Evolutionary conservation across 2,113 vertebrate genomes (phyloP).

Genomic region (Sorex araneus): DNA sequence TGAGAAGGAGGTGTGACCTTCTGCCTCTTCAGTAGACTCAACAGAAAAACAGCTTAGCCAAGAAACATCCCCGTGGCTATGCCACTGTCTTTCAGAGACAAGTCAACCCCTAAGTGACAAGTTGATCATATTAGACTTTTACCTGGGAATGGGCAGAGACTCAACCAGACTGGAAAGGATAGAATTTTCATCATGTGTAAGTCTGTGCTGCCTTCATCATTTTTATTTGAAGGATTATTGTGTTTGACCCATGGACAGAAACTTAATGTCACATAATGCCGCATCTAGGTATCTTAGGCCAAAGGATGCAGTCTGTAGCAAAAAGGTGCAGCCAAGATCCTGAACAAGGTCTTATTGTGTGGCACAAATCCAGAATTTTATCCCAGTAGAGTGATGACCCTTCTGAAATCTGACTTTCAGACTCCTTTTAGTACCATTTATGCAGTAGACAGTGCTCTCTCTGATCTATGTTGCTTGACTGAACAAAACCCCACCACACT

Average conservation of each 20-base stretch:
- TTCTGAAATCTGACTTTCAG: conserved; percentile 25
- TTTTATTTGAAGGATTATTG: not conserved
- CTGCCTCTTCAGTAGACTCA: not conserved
- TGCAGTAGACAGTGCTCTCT: no score
- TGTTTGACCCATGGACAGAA: not conserved
- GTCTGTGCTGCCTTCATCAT: not conserved
- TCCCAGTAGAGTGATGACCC: not conserved
- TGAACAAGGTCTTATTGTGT: not conserved
- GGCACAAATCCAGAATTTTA: not conserved
- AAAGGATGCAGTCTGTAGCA: not conserved
- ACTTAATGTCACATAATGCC: not conserved
- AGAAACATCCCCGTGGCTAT: not conserved
- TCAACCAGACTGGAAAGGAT: not conserved
- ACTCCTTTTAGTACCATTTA: no score
- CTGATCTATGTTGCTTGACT: no score
- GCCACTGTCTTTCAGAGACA: not conserved
- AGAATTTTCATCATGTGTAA: not conserved
- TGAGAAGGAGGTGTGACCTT: not conserved
- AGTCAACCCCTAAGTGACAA: not conserved
- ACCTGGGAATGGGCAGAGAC: not conserved
- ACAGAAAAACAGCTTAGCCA: not conserved
- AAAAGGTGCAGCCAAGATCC: not conserved
- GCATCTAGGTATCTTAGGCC: not conserved
- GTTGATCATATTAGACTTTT: not conserved
- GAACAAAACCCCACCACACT: no score